A percentile compares a stretch with the other conserved stretches of the same genome.
phyloP scores from a whole-genome alignment of 2,888 invertebrate genomes.

The Eremobia ochroleuca region DNA sequence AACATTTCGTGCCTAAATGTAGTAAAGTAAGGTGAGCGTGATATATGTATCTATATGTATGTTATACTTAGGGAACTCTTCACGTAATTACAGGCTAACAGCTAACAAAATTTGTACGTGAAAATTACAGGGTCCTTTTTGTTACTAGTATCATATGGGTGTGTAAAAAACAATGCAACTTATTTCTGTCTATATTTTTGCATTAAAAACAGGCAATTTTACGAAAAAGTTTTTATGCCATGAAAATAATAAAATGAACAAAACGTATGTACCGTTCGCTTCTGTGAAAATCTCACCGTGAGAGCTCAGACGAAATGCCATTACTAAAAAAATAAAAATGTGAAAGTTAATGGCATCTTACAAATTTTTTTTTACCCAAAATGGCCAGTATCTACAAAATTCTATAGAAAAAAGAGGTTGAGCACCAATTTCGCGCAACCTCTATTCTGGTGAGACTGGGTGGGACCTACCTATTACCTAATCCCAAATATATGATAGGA shows the following conservation, averaged over 20 bases:
- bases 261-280: too few species aligned
- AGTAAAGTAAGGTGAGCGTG: slow-evolving; percentile 24
- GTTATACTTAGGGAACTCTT: slow-evolving; percentile 36
- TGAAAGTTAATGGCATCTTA: neutral
- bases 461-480: neutral
- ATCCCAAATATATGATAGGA: neutral
- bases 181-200: neutral
- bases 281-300: too few species aligned
- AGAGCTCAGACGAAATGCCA: too few species aligned
- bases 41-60: slow-evolving; percentile 27
- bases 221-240: neutral
- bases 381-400: slow-evolving; percentile 7
- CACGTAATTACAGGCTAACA: slow-evolving; percentile 4
- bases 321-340: neutral
- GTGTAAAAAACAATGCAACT: neutral
- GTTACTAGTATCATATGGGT: neutral
- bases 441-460: neutral
- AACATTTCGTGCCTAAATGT: slow-evolving; percentile 28
- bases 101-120: neutral
- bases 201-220: neutral
- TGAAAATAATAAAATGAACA: neutral
- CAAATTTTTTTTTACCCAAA: neutral
- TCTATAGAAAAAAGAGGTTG: slow-evolving; percentile 14
- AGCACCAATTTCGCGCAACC: neutral
- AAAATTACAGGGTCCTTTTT: slow-evolving; percentile 9